Conservation (phyloP, 1,140 invertebrate species). For the Micrasema longulum region DNA sequence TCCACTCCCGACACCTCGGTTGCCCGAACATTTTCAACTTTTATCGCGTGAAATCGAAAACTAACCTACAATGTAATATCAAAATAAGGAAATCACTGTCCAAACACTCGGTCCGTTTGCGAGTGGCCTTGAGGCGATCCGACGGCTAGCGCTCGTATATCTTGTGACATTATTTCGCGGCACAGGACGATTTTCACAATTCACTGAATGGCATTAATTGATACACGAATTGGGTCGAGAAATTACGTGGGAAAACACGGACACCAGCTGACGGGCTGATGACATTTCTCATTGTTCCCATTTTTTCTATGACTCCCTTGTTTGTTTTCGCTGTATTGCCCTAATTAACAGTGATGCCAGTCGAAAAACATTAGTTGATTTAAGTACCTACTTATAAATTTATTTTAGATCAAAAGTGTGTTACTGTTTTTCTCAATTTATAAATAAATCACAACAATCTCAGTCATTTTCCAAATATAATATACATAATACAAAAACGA, state of each 20-base stretch:
- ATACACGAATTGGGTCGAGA: slow-evolving; percentile 31
- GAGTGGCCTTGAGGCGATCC: neutral
- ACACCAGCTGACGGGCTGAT: slow-evolving; percentile 43
- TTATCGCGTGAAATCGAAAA: slow-evolving; percentile 4
- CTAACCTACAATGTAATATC: slow-evolving; percentile 43
- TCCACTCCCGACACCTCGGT: slow-evolving; percentile 74
- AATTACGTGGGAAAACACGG: slow-evolving; percentile 24
- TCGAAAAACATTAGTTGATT: too few relatives aligned
- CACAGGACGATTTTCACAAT: neutral
- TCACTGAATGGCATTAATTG: neutral
- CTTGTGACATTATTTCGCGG: neutral
- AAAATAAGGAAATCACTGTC: slow-evolving; percentile 11
- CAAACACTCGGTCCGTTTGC: neutral
- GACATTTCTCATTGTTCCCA: slow-evolving; percentile 45
- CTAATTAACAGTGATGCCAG: too few relatives aligned
- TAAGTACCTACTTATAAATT: too few relatives aligned
- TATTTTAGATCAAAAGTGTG: too few relatives aligned
- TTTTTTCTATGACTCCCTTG: slow-evolving; percentile 18
- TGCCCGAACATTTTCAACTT: slow-evolving; percentile 68
- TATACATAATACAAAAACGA: too few relatives aligned
- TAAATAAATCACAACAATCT: too few relatives aligned
- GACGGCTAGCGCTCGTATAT: neutral
- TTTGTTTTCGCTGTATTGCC: neutral
- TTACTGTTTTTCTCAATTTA: too few relatives aligned
- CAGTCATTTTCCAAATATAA: too few relatives aligned